These are phyloP conservation scores for Celastrina argiolus DNA, from an alignment of 2,888 invertebrate species.

Conservation along the genomic window DNA sequence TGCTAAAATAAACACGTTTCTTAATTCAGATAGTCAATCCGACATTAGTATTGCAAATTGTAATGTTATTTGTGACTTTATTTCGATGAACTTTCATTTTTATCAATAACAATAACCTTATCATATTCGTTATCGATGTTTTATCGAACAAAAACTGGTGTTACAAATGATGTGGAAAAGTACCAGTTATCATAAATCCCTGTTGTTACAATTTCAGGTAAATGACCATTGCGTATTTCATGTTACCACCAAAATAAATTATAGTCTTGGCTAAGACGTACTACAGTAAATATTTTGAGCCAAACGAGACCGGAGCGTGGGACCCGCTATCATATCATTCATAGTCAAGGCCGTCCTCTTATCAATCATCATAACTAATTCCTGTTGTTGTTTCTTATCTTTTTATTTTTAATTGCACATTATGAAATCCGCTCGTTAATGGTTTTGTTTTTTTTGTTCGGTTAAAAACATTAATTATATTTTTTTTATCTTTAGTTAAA, in stretches of 20 bases:
- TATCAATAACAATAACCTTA: conserved; percentile 1
- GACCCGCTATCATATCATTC: conserved; percentile 30
- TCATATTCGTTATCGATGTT: not conserved
- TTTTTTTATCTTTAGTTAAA: not conserved
- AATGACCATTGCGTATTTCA: not conserved
- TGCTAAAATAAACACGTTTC: not conserved
- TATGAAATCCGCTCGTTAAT: conserved; percentile 20
- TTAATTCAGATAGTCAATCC: not conserved
- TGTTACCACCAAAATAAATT: not conserved
- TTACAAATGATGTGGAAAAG: not conserved
- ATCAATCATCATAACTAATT: conserved; percentile 31
- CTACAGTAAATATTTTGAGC: conserved; percentile 6
- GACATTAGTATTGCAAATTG: not conserved
- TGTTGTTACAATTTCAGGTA: not conserved
- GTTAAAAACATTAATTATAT: not conserved
- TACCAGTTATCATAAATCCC: not conserved
- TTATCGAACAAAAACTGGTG: conserved; percentile 6
- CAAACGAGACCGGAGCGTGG: conserved; percentile 32
- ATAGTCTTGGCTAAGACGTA: conserved; percentile 4
- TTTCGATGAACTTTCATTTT: not conserved
- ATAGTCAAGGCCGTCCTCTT: conserved; percentile 29
- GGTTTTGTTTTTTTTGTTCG: conserved; percentile 25
- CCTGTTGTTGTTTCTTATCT: conserved; percentile 23
- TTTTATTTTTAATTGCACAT: conserved; percentile 3
- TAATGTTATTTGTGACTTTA: not conserved